phyloP scores from a whole-genome alignment of 2,113 vertebrate species.

The Laterallus jamaicensis region DNA sequence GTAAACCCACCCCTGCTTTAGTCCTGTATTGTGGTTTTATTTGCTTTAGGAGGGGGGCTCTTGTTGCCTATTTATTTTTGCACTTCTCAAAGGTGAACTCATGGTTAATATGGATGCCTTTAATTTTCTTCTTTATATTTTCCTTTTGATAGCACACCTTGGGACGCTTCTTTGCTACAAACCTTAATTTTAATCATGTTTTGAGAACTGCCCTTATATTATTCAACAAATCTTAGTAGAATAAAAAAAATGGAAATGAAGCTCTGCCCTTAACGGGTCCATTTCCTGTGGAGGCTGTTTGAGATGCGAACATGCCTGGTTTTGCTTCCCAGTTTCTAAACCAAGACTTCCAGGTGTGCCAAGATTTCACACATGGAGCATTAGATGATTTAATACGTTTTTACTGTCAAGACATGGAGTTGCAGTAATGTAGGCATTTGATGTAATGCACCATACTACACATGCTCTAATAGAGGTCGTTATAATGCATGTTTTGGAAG shows the following conservation, averaged over 20 bases:
- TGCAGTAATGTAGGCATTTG: background rate
- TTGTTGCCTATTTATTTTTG: background rate
- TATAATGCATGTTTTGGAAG: constrained; percentile 32
- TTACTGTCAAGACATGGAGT: background rate
- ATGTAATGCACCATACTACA: background rate
- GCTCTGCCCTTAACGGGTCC: constrained; percentile 25
- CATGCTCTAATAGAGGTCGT: background rate
- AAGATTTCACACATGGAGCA: background rate
- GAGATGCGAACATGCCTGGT: background rate
- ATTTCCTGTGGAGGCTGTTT: background rate
- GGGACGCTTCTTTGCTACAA: background rate
- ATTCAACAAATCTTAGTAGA: background rate
- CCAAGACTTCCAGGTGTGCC: background rate
- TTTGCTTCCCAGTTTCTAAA: background rate
- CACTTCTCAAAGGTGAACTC: background rate
- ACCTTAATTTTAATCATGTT: background rate
- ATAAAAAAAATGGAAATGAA: constrained; percentile 8
- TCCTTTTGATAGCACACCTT: background rate
- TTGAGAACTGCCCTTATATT: background rate
- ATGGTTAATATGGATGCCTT: rapidly evolving
- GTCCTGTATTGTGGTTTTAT: background rate
- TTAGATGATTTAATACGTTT: background rate
- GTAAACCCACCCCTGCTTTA: background rate
- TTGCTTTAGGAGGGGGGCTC: rapidly evolving
- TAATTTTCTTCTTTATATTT: background rate